A percentile compares a stretch with the other conserved stretches of the same genome.
Conservation (phyloP, 2,888 invertebrate species). For the Allophyes oxyacanthae region DNA sequence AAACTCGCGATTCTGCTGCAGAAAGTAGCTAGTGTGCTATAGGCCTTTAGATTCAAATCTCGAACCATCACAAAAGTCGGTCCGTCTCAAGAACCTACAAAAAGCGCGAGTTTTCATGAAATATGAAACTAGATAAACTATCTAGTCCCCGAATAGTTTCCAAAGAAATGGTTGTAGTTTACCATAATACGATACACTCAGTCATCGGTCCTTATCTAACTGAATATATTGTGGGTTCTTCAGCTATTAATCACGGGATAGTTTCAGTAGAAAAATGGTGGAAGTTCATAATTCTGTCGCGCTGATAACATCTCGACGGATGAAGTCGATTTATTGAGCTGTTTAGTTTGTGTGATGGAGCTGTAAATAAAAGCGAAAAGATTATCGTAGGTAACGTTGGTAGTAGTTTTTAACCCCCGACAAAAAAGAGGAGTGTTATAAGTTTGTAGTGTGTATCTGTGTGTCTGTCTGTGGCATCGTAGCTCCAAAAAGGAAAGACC, state of each 20-base stretch:
- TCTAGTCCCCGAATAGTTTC: conserved; percentile 75
- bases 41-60: conserved; percentile 55
- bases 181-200: conserved; percentile 80
- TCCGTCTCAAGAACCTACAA: conserved; percentile 55
- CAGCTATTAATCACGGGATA: conserved; percentile 71
- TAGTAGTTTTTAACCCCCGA: no score
- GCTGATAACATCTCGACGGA: conserved; percentile 51
- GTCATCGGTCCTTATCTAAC: conserved; percentile 81
- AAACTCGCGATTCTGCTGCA: no score
- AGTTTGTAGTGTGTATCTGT: no score
- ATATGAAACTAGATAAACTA: conserved; percentile 77
- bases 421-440: no score
- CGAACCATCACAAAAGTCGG: conserved; percentile 37
- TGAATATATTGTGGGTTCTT: conserved; percentile 74
- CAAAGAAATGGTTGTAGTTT: conserved; percentile 78
- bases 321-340: conserved; percentile 48
- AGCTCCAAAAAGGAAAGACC: no score
- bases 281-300: conserved; percentile 57
- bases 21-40: no score
- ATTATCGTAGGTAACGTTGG: background rate
- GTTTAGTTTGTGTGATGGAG: conserved; percentile 35
- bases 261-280: conserved; percentile 60
- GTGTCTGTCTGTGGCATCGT: no score
- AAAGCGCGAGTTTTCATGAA: conserved; percentile 66
- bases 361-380: conserved; percentile 2